Evolutionary conservation across 2,888 invertebrate genomes (phyloP).

Genomic region (Lasioglossum calceatum): DNA sequence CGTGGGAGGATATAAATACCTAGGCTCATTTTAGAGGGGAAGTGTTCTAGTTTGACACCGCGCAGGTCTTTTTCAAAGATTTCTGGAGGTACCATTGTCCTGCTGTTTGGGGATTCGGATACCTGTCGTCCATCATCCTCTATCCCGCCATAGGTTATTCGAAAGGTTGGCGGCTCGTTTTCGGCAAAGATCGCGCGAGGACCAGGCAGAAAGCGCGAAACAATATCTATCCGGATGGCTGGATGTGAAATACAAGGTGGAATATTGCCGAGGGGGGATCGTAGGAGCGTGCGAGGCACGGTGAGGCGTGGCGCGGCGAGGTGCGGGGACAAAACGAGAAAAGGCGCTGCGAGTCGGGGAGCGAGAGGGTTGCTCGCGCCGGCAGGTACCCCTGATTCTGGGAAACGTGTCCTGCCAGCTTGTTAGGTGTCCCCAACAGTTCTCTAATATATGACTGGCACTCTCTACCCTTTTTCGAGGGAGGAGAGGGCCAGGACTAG

Average conservation of each 20-base stretch:
- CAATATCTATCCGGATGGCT: slow-evolving; percentile 61
- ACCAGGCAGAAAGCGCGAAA: slow-evolving; percentile 21
- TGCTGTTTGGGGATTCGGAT: neutral
- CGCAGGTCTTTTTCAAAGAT: neutral
- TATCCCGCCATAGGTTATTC: neutral
- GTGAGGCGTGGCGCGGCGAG: slow-evolving; percentile 17
- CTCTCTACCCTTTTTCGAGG: slow-evolving; percentile 74
- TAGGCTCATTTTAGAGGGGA: neutral
- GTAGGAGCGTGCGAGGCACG: neutral
- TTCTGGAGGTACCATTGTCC: neutral
- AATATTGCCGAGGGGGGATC: slow-evolving; percentile 48
- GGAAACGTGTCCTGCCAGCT: slow-evolving; percentile 82
- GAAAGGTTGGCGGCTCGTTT: neutral
- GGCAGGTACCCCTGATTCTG: slow-evolving; percentile 77
- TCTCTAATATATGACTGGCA: slow-evolving; percentile 82
- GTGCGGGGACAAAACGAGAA: slow-evolving; percentile 41
- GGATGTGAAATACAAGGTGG: slow-evolving; percentile 61
- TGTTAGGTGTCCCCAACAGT: slow-evolving; percentile 82
- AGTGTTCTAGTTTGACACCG: neutral
- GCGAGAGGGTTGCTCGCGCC: slow-evolving; percentile 69
- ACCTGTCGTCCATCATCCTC: neutral
- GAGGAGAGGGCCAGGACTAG: slow-evolving; percentile 53
- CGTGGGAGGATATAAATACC: neutral
- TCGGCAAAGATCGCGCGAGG: neutral
- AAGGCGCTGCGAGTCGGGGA: slow-evolving; percentile 13